Percentiles rank a stretch among this genome's conserved stretches.
These are phyloP conservation scores for Hydrochoerus hydrochaeris DNA, from an alignment of 2,113 vertebrate genomes.

Conservation along the genomic window DNA sequence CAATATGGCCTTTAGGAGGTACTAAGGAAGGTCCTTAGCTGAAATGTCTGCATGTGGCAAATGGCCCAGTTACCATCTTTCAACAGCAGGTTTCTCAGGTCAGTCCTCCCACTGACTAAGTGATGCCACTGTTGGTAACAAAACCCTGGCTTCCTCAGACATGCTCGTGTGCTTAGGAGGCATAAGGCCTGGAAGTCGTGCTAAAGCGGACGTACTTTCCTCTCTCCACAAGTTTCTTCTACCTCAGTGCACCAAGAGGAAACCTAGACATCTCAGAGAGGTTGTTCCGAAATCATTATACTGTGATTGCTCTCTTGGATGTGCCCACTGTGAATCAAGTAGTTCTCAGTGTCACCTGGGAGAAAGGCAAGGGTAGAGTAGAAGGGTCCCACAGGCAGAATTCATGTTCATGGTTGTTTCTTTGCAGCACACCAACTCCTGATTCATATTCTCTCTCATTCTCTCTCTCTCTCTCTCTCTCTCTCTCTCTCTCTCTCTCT, in stretches of 20 bases:
- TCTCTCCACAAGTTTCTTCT: background rate
- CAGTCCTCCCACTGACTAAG: too few relatives aligned
- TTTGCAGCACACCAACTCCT: background rate
- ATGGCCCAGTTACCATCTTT: background rate
- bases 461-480: background rate
- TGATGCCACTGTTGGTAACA: fast-evolving
- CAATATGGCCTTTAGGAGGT: background rate
- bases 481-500: background rate
- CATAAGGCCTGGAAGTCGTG: background rate
- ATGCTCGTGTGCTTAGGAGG: fast-evolving
- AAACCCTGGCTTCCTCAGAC: background rate
- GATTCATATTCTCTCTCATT: background rate
- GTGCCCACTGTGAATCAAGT: background rate
- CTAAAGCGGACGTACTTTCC: background rate
- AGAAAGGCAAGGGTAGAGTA: background rate
- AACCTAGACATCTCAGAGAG: background rate
- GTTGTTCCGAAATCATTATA: background rate
- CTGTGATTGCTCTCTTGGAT: background rate
- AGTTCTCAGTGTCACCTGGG: slow-evolving; percentile 41
- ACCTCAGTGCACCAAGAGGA: background rate
- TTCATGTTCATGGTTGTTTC: background rate
- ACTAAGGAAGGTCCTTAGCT: background rate
- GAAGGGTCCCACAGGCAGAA: background rate
- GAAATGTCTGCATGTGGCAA: background rate
- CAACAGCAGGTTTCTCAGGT: background rate